Evolutionary conservation across 2,113 vertebrate genomes (phyloP).

Genomic region (Thinocorus orbignyianus): DNA sequence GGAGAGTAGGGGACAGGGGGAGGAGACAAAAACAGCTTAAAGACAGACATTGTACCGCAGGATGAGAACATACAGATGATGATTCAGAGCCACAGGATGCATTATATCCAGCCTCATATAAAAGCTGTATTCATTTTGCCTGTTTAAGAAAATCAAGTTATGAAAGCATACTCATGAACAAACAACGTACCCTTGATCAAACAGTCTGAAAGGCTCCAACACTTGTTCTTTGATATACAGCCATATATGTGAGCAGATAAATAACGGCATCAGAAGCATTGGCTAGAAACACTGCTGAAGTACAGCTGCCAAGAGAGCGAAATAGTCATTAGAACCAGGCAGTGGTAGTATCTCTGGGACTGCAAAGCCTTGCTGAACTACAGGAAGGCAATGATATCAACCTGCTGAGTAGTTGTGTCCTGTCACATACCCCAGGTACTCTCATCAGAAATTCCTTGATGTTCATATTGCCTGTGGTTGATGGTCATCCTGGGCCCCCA

Average conservation of each 20-base stretch:
- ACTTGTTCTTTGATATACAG: background rate
- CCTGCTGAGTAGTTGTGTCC: slow-evolving; percentile 12
- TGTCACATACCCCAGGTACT: background rate
- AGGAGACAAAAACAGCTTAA: background rate
- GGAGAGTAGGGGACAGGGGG: accelerated
- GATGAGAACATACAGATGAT: background rate
- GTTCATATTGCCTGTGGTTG: background rate
- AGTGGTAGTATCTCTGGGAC: background rate
- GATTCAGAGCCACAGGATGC: background rate
- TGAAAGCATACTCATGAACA: background rate
- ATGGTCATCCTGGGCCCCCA: background rate
- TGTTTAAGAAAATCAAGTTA: slow-evolving; percentile 1
- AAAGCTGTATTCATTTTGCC: background rate
- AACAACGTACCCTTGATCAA: background rate
- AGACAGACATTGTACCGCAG: background rate
- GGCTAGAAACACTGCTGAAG: background rate
- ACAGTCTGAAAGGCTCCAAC: background rate
- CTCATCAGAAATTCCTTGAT: background rate
- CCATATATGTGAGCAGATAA: background rate
- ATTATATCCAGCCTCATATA: background rate
- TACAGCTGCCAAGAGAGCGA: background rate
- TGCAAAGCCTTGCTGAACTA: background rate
- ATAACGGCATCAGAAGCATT: background rate
- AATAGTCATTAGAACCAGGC: background rate
- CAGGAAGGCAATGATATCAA: background rate